phyloP scores from a whole-genome alignment of 2,888 invertebrate genomes.

The Tinea semifulvella region DNA sequence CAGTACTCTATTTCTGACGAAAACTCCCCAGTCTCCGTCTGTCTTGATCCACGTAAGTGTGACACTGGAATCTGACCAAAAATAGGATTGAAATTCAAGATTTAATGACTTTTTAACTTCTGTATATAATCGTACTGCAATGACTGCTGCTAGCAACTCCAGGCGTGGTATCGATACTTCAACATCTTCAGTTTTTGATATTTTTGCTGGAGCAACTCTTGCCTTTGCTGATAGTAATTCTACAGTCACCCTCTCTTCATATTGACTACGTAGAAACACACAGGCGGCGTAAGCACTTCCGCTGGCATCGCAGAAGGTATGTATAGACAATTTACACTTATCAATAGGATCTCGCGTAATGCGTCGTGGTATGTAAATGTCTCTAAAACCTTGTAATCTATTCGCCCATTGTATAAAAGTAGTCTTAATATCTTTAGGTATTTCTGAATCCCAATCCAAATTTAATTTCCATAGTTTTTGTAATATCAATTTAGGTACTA shows the following conservation, averaged over 20 bases:
- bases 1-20: conserved; percentile 14
- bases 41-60: conserved; percentile 9
- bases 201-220: conserved; percentile 10
- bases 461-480: conserved; percentile 7
- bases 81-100: background rate
- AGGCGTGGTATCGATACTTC: conserved; percentile 12
- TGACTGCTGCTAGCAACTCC: conserved; percentile 13
- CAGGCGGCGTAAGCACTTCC: conserved; percentile 9
- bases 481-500: conserved; percentile 15
- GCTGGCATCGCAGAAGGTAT: conserved; percentile 12
- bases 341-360: background rate
- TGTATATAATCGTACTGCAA: conserved; percentile 8
- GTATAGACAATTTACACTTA: background rate
- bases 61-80: conserved; percentile 12
- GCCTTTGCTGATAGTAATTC: conserved; percentile 8
- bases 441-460: conserved; percentile 6
- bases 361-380: conserved; percentile 4
- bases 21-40: conserved; percentile 10
- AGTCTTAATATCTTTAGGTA: background rate
- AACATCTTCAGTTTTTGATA: background rate
- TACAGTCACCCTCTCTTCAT: background rate
- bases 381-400: background rate
- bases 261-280: conserved; percentile 7
- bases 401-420: background rate
- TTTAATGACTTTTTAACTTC: conserved; percentile 1